Base-by-base conservation (phyloP, 92 coral and sea anemone species). In the Epizoanthus ramosus region DNA sequence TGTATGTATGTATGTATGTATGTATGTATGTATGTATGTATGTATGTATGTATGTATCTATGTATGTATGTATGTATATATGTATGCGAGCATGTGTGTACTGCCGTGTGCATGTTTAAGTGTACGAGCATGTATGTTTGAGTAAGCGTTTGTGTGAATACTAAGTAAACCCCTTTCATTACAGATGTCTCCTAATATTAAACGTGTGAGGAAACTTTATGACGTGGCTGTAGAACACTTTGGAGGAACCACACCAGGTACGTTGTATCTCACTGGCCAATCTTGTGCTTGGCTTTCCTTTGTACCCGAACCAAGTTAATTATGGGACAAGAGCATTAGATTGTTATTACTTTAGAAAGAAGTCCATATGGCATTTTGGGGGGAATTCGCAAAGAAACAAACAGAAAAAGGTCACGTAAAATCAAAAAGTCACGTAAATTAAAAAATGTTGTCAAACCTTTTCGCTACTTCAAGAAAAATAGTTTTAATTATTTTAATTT, bases 191-290 rank as follows among this genome's bases (percentile, higher is more conserved):
- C 94, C 98, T 21, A 91, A 93, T 74, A 74, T 85, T 2, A 89
- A 86, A 82, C 94, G 88, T 59, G 84, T 89, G 24, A 93, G 98
- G 22, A 73, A 87, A 73, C 91, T 95, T 33, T 93, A 86, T 85
- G 98, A 95, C 79, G 87, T 85, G 84, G 89, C 91, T 66, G 33
- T 93, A 9, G 95, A 91, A 63, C 83, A 88, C 73, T 90, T 85
- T 63, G 98, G 98, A 18, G 57, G 75, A 1, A 23, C 85, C 4
- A 75, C 80, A 52, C 88, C 98, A 73, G 95, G 98, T 95, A 84
- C 18, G 89, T 64, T 39, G 7, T 16, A 24, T 45, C 0, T 47
- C 18, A 5, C 3, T 8, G 60, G n/a, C 22, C 63, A 0, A 14
- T 47, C 43, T 82, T 47, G 33, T 33, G 8, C 15, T 17, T 6